Evolutionary conservation across 1,140 invertebrate species (phyloP), one percentile per base, ranked within the genome.

Genomic region (Halyomorpha halys): DNA sequence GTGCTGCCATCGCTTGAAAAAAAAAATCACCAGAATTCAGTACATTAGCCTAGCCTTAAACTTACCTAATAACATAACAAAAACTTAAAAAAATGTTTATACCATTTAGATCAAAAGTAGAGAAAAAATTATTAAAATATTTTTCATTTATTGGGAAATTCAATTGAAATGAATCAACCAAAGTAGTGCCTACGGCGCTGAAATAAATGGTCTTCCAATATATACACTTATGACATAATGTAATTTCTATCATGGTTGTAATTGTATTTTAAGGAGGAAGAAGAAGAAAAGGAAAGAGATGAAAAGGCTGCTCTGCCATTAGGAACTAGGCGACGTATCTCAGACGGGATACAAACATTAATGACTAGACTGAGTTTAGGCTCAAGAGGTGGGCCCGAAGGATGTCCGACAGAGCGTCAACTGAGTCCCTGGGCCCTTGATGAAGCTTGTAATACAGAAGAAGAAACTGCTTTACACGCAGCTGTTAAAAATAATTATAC

Each of bases 311-410:
- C 44, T 1, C 70, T 78, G 23, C 53, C 53, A 2, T 82, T 81
- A 70, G 81, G 86, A 0, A 87, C 86, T 0, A 82, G 85, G 19
- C 80, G 82, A 66, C 80, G 87, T 62, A 89, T 94, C 65, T 92
- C 90, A 0, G 85, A 87, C 70, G 89, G 90, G 2, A 93, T 94
- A 67, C 89, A 91, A 69, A 85, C 86, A 49, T 85, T 94, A 34
- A 89, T 94, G 81, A 89, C 86, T 8, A 86, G 86, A 69, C 75
- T 94, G 45, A 90, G 84, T 73, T 82, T 83, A 71, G 76, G 69
- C 19, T 59, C 62, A 14, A 67, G 65, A 19, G 60, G 68, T 69
- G 15, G 71, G 69, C 18, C 21, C 39, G 81, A 83, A 63, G 61
- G 66, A 6, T 16, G 14, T 5, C 23, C 53, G 18, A 76, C 75